Base-by-base conservation (phyloP, 2,797 vertebrate species). In the Loriculus beryllinus region DNA sequence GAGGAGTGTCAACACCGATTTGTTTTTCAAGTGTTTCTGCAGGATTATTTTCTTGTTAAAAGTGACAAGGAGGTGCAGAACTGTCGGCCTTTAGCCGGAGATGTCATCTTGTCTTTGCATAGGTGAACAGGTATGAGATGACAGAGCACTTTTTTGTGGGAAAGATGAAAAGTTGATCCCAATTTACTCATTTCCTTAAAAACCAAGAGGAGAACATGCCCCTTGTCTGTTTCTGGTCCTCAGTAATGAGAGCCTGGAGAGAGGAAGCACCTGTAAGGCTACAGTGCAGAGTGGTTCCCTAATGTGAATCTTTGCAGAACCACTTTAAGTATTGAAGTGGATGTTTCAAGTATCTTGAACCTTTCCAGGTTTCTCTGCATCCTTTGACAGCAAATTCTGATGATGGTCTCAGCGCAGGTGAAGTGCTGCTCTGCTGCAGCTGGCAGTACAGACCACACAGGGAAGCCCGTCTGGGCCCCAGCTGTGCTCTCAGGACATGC, bases 21-120 rank as follows among this genome's bases (percentile, higher is more conserved):
- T 96, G 94, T 93, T 96, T 96, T 93, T 70, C 81, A 57, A 93
- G 93, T 94, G 91, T 93, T 96, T 92, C 94, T 88, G 77, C 86
- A 59, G 86, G 96, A 93, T 93, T 95, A 95, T 96, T 95, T 95
- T 92, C 93, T 95, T 96, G 93, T 95, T 97, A 95, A 95, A 97
- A 96, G 96, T 91, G 96, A 96, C 95, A 94, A 88, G 94, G 88
- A 96, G 88, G 96, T 96, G 86, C 92, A 78, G 91, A 92, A 91
- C 87, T 79, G 87, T 71, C 70, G 71, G 95, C 93, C 95, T 93
- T 95, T 94, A 88, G 93, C 93, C 89, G 82, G 91, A 82, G 82
- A 95, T 95, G 91, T 95, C 93, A 78, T 49, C 95, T 95, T 1
- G 0, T 96, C 95, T 96, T 92, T 85, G 78, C 7, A 49, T 52